Base-by-base conservation (phyloP, 2,888 invertebrate species). In the Limenitis camilla region DNA sequence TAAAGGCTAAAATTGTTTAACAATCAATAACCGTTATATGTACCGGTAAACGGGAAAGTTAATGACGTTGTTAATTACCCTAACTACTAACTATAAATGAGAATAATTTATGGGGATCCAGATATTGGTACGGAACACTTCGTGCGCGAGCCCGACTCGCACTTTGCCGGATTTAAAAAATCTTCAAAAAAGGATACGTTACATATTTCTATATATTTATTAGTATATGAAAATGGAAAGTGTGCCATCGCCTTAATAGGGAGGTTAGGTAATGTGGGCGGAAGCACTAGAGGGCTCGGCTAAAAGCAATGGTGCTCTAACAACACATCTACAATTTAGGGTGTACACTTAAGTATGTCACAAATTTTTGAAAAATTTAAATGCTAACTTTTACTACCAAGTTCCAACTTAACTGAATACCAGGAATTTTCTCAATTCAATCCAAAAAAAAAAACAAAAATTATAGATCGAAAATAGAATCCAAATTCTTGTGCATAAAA, bases 211-310 rank as follows among this genome's bases (percentile, higher is more conserved):
- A 31, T 49, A 38, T n/a, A 30, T 36, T 30, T 49, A 35, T 35
- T 36, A 38, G 29, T 11, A 30, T 38, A 45, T 10, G 11, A 33
- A 9, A 49, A 30, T 45, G 41, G 55, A 49, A 52, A 55, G 52
- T 56, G 56, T 56, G 49, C 27, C 42, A 9, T 29, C 36, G 43
- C 56, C 53, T 43, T 56, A 56, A 47, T 49, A 28, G 49, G 49
- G 46, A 44, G 28, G 52, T 56, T 52, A 56, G 49, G 38, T 47
- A 53, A 52, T 42, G 52, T 55, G 43, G 49, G 46, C 36, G 47
- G 46, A 49, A 49, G 52, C 52, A 42, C 46, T 52, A 56, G 40
- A 47, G 29, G 51, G 42, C 44, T 50, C 11, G 38, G 28, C 44
- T 33, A 30, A 33, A 28, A 8, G 43, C 8, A 29, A 36, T 44